Percentiles rank a stretch among this genome's conserved stretches.
Conservation (phyloP, 1,140 invertebrate genomes). For the Drosophila neocordata region DNA sequence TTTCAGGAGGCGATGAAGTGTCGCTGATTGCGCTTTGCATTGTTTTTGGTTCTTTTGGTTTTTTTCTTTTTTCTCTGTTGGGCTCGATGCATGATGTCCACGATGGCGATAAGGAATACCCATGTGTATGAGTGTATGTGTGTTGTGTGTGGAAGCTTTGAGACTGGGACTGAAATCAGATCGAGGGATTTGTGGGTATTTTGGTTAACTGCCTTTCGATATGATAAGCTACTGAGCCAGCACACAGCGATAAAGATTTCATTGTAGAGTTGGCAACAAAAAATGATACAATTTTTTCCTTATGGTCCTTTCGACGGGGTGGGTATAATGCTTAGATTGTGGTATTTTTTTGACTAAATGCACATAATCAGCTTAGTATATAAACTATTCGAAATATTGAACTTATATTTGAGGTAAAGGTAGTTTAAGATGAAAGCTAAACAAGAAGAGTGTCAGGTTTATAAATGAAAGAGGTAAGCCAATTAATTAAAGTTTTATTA, state of each 20-base stretch:
- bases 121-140: conserved; percentile 26
- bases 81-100: conserved; percentile 48
- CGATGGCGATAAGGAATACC: conserved; percentile 64
- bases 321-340: background rate
- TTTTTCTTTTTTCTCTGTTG: background rate
- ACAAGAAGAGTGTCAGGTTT: no score
- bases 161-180: conserved; percentile 9
- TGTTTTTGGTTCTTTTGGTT: conserved; percentile 49
- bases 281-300: conserved; percentile 22
- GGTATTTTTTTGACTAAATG: no score
- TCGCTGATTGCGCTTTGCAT: conserved; percentile 81
- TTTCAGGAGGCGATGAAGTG: conserved; percentile 73
- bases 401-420: no score
- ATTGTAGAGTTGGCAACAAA: conserved; percentile 33
- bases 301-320: background rate
- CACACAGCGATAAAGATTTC: conserved; percentile 52
- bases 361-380: no score
- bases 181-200: conserved; percentile 35
- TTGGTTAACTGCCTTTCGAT: conserved; percentile 56
- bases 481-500: no score
- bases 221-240: conserved; percentile 51
- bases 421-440: no score
- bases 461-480: no score
- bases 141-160: background rate
- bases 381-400: background rate